phyloP scores from a whole-genome alignment of 2,797 vertebrate genomes.

The Erpetoichthys calabaricus region DNA sequence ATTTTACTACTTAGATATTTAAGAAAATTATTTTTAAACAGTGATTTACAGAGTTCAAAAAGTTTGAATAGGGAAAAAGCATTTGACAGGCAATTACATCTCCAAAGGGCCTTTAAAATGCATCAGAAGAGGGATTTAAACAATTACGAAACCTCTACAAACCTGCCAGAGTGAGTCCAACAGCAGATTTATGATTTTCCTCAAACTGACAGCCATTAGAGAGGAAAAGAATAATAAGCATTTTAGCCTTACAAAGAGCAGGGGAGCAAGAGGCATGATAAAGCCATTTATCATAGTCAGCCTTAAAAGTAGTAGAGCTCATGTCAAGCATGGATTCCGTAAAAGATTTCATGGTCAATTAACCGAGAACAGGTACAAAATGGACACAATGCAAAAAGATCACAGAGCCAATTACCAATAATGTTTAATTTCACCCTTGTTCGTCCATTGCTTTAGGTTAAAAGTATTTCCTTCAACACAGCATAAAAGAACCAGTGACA shows the following conservation, averaged over 20 bases:
- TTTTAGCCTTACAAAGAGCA: conserved; percentile 34
- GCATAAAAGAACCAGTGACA: conserved; percentile 26
- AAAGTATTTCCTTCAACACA: conserved; percentile 17
- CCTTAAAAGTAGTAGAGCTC: conserved; percentile 30
- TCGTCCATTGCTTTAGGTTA: conserved; percentile 39
- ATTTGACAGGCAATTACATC: conserved; percentile 34
- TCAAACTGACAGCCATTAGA: conserved; percentile 28
- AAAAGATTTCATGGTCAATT: conserved; percentile 61
- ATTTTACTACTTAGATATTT: too few relatives aligned
- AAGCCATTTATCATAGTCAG: conserved; percentile 49
- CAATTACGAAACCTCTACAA: conserved; percentile 26
- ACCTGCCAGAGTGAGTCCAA: conserved; percentile 27
- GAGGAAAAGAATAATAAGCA: conserved; percentile 35
- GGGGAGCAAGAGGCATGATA: conserved; percentile 29
- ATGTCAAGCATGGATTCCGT: conserved; percentile 37
- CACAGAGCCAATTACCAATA: conserved; percentile 52
- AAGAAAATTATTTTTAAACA: too few relatives aligned
- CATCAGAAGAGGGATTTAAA: conserved; percentile 30
- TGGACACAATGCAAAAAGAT: conserved; percentile 40
- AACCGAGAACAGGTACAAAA: conserved; percentile 56
- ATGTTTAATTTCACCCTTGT: conserved; percentile 48
- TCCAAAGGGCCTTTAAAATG: conserved; percentile 21
- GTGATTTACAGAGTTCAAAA: conserved; percentile 11
- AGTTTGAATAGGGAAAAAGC: conserved; percentile 21
- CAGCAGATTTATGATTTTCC: conserved; percentile 27